Evolutionary conservation across 2,113 vertebrate species (phyloP), one percentile per base, ranked within the genome.

Genomic region (Plotosus lineatus): DNA sequence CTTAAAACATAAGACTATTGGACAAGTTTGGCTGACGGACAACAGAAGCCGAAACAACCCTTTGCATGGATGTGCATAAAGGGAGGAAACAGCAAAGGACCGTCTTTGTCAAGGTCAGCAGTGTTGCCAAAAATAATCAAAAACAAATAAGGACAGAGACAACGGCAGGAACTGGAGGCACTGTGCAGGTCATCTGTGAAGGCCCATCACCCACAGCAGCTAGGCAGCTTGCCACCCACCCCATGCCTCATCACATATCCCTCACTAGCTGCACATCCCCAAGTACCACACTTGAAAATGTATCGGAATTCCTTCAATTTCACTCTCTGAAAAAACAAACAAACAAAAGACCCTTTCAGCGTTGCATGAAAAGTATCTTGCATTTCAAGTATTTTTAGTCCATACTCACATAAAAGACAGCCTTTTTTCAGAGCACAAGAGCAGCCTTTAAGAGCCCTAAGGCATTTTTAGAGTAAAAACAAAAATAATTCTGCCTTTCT

Each of bases 61-160:
- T 55, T 36, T 11, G 33, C 28, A 38, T 38, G 82, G 66, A 78
- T 82, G 33, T 51, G 56, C 26, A 58, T 60, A 51, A 55, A 85
- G 79, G 56, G 82, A 82, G 75, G 82, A 88, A 81, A 77, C 75
- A 71, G 82, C 78, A 76, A 81, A 88, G 84, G 75, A 83, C 53
- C 12, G 53, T 26, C 81, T 61, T 76, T 84, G 78, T 86, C 86
- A 86, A 84, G 84, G 84, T 87, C 83, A 56, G 68, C 63, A 55
- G 17, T 17, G 23, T 40, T 50, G 83, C 86, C 85, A 89, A 90
- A 91, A 90, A 92, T 89, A 91, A 88, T 87, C 71, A 7, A n/a
- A 71, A 73, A 66, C 65, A 50, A 26, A 48, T 33, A 23, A 28
- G 1, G 66, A 58, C 38, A 82, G 15, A 69, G 78, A 83, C 73